Evolutionary conservation across 2,797 vertebrate species (phyloP).

Genomic region (Corythornis leucogaster): DNA sequence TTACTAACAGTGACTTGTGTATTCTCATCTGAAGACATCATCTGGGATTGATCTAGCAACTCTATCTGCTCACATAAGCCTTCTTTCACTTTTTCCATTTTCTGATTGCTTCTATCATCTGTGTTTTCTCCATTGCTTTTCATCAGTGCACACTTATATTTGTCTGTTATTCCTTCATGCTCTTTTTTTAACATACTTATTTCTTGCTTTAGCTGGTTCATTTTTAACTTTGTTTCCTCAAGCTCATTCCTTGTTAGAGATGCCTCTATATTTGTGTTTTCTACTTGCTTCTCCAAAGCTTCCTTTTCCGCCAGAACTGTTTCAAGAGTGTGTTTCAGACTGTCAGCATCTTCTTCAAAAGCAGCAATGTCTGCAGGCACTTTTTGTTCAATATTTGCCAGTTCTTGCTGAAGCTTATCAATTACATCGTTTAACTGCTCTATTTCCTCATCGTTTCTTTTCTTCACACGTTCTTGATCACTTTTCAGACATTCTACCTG

Average conservation of each 20-base stretch:
- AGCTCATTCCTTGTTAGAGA: conserved; percentile 73
- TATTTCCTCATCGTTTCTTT: conserved; percentile 86
- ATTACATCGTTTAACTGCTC: conserved; percentile 94
- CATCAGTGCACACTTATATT: not conserved
- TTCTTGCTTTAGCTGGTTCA: conserved; percentile 81
- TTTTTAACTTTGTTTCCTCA: conserved; percentile 82
- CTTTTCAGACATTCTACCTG: conserved; percentile 89
- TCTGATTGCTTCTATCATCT: conserved; percentile 39
- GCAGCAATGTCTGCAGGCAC: conserved; percentile 40
- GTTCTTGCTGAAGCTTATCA: conserved; percentile 93
- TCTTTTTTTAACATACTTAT: conserved; percentile 78
- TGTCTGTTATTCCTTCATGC: conserved; percentile 57
- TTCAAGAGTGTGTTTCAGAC: conserved; percentile 80
- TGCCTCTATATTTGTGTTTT: conserved; percentile 52
- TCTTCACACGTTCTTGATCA: conserved; percentile 89
- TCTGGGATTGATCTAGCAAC: conserved; percentile 76
- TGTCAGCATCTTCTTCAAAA: conserved; percentile 72
- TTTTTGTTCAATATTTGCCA: conserved; percentile 87
- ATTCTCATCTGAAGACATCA: conserved; percentile 79
- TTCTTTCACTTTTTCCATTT: conserved; percentile 64
- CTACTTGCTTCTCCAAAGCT: conserved; percentile 71
- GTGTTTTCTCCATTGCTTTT: not conserved
- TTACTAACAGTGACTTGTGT: conserved; percentile 69
- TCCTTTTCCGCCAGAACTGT: conserved; percentile 66
- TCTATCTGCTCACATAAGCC: conserved; percentile 75